Conservation (phyloP, 2,797 vertebrate species). For the Ctenochaetus hawaiiensis region DNA sequence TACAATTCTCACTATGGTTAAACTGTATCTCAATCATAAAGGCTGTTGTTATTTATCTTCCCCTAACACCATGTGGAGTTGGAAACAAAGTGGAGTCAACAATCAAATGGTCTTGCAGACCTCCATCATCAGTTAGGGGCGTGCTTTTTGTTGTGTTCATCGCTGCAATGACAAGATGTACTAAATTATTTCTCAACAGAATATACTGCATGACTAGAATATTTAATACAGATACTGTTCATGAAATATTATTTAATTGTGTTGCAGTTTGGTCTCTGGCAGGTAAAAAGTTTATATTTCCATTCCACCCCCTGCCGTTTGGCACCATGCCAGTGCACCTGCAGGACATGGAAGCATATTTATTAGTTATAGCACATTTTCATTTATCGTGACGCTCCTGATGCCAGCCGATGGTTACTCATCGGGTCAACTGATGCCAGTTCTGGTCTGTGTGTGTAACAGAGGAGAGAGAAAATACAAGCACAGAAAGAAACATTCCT, state of each 20-base stretch:
- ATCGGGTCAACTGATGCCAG: slow-evolving; percentile 61
- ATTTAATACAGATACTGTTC: slow-evolving; percentile 78
- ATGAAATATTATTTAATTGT: slow-evolving; percentile 72
- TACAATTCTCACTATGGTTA: neutral
- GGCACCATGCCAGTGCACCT: slow-evolving; percentile 42
- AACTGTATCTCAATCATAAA: neutral
- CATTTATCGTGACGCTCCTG: slow-evolving; percentile 67
- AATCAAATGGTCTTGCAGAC: neutral
- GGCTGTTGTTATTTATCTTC: slow-evolving; percentile 17
- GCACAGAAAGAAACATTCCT: slow-evolving; percentile 77
- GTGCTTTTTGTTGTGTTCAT: slow-evolving; percentile 45
- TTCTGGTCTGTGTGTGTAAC: slow-evolving; percentile 54
- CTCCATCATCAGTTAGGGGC: slow-evolving; percentile 33
- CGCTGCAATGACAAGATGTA: slow-evolving; percentile 53
- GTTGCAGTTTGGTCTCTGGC: slow-evolving; percentile 57
- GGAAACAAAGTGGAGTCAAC: neutral
- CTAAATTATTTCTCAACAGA: slow-evolving; percentile 84
- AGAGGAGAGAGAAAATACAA: slow-evolving; percentile 42
- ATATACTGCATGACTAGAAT: slow-evolving; percentile 82
- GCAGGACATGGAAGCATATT: slow-evolving; percentile 65
- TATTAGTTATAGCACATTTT: slow-evolving; percentile 78
- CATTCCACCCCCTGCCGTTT: slow-evolving; percentile 43
- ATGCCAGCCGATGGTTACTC: slow-evolving; percentile 45
- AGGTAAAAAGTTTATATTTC: slow-evolving; percentile 40
- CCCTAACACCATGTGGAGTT: slow-evolving; percentile 5